Conservation (phyloP, 2,113 vertebrate genomes). For the Pseudorectes ferrugineus region DNA sequence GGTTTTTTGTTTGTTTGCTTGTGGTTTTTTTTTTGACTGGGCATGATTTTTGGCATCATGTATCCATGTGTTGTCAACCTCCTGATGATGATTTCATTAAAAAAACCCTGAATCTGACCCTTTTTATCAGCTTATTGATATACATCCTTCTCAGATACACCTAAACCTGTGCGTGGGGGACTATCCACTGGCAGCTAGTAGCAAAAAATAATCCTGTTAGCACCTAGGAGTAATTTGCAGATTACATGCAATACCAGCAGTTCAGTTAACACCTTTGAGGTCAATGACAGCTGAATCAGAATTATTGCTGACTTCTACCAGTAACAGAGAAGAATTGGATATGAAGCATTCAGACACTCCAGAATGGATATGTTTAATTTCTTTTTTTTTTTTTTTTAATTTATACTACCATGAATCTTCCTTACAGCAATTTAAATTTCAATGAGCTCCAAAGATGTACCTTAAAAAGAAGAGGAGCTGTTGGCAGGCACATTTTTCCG, state of each 20-base stretch:
- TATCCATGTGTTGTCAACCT: neutral
- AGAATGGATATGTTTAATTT: neutral
- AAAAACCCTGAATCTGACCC: neutral
- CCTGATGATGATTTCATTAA: neutral
- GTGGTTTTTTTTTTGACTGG: neutral
- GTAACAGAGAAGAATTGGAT: neutral
- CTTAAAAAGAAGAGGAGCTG: neutral
- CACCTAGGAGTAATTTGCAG: neutral
- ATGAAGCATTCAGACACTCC: neutral
- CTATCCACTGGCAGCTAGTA: neutral
- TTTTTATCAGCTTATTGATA: neutral
- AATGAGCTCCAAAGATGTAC: neutral
- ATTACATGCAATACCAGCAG: neutral
- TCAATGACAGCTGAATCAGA: neutral
- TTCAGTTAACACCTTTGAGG: neutral
- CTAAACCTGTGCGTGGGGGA: neutral
- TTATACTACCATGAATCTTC: neutral
- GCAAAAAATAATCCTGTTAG: neutral
- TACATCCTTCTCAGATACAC: neutral
- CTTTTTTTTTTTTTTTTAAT: neutral
- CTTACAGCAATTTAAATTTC: neutral
- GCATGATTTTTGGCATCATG: neutral
- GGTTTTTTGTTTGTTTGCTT: neutral
- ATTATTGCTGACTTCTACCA: neutral
- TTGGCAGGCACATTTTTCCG: neutral